Base-by-base conservation (phyloP, 1,140 invertebrate genomes). In the Lanistes nyassanus region DNA sequence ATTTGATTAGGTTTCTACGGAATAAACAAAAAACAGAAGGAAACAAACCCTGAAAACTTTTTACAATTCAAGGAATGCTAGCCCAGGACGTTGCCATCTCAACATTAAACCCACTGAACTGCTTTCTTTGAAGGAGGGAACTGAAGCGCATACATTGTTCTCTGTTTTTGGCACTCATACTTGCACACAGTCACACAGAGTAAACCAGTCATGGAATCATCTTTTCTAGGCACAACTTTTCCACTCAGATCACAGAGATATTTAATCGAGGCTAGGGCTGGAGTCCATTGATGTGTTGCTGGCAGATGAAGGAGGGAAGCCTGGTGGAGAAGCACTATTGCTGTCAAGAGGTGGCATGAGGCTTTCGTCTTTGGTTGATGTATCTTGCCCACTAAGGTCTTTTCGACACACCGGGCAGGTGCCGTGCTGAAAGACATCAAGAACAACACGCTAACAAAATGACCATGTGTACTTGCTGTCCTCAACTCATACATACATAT, bases 371-470 rank as follows among this genome's bases (percentile, higher is more conserved):
- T 83, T 81, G 37, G 76, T 78, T 26, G 83, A 80, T 1, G 82
- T 83, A 70, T 86, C 86, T 58, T 80, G 75, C 42, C 87, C 87
- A 81, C 85, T 86, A 77, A 88, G 80, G 72, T 87, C 85, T 78
- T 96, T 95, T 77, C 97, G 92, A 90, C 97, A 98, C 82, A 98
- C 96, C 62, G 97, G 97, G 90, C 97, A 98, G 13, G 96, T 98
- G 74, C 95, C 96, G 91, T 98, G 96, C 91, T 93, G 86, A 37
- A 91, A 90, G 76, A 19, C 16, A 64, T 64, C 34, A 19, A 1
- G 23, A 51, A 5, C 16, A 16, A 23, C 68, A 23, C 21, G 4
- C 39, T n/a, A 39, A 23, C 1, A 68, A n/a, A 13, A 68, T 67
- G 19, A 55, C 13, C 3, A 9, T 42, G 4, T 51, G 19, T n/a